phyloP scores from a whole-genome alignment of 2,888 invertebrate species.

The Heliconius cydno region DNA sequence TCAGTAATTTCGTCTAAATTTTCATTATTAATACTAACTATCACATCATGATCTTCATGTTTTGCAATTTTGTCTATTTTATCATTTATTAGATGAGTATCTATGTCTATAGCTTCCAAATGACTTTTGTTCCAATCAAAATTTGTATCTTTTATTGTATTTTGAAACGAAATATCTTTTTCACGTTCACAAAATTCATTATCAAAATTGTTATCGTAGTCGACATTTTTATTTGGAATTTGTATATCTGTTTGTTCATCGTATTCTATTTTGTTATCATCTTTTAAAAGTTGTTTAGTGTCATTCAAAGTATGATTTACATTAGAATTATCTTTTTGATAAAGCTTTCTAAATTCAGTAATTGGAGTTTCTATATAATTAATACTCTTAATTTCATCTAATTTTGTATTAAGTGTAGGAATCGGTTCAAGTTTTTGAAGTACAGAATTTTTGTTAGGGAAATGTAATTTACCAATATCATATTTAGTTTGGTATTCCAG shows the following conservation, averaged over 20 bases:
- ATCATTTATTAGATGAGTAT: not conserved
- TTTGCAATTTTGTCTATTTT: not conserved
- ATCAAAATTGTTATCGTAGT: constrained; percentile 56
- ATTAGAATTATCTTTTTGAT: constrained; percentile 53
- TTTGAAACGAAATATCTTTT: not conserved
- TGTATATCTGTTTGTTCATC: constrained; percentile 56
- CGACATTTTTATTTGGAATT: constrained; percentile 60
- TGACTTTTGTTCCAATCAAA: not conserved
- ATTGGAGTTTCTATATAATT: constrained; percentile 70
- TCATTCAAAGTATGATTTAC: constrained; percentile 15
- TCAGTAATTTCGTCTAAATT: not conserved
- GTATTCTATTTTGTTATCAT: constrained; percentile 3
- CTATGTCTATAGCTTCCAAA: not conserved
- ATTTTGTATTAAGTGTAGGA: constrained; percentile 49
- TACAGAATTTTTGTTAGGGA: constrained; percentile 54
- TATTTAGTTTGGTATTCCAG: constrained; percentile 59
- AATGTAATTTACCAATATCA: constrained; percentile 53
- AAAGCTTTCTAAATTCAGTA: constrained; percentile 69
- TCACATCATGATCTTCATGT: not conserved
- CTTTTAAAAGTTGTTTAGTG: constrained; percentile 8
- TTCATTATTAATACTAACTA: not conserved
- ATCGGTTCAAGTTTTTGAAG: constrained; percentile 55
- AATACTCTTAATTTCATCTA: constrained; percentile 42
- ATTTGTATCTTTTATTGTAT: not conserved
- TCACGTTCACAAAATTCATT: not conserved